These are phyloP conservation scores for Cephonodes hylas DNA, from an alignment of 2,888 invertebrate genomes.

Conservation along the genomic window DNA sequence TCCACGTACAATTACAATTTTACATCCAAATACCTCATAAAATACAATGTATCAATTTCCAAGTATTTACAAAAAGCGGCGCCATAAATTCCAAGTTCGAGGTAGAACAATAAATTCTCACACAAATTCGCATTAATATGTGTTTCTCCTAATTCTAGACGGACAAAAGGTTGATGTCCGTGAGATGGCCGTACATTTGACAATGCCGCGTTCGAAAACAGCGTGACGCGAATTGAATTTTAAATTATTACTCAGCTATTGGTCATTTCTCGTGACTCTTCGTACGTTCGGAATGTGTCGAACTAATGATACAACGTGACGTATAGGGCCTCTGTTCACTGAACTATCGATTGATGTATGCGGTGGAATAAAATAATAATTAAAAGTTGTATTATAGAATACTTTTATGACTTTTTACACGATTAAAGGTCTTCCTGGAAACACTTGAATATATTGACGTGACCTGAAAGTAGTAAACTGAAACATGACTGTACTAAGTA, in stretches of 20 bases:
- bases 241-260: conserved; percentile 25
- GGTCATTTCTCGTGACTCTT: conserved; percentile 16
- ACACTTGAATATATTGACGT: too few species aligned
- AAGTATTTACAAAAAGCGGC: background rate
- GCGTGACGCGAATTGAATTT: conserved; percentile 35
- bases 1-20: too few species aligned
- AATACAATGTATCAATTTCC: background rate
- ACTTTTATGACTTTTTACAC: too few species aligned
- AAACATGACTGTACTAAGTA: too few species aligned
- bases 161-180: conserved; percentile 43
- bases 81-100: background rate
- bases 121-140: background rate
- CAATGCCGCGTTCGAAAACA: conserved; percentile 36
- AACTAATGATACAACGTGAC: background rate
- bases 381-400: too few species aligned
- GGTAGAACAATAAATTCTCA: background rate
- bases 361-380: background rate
- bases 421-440: too few species aligned
- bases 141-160: conserved; percentile 25
- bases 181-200: conserved; percentile 37
- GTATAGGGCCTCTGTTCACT: background rate
- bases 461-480: too few species aligned
- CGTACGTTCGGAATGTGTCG: background rate
- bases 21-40: too few species aligned
- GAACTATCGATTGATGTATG: background rate